Evolutionary conservation across 2,888 invertebrate genomes (phyloP).

Genomic region (Cryptus viduatorius): DNA sequence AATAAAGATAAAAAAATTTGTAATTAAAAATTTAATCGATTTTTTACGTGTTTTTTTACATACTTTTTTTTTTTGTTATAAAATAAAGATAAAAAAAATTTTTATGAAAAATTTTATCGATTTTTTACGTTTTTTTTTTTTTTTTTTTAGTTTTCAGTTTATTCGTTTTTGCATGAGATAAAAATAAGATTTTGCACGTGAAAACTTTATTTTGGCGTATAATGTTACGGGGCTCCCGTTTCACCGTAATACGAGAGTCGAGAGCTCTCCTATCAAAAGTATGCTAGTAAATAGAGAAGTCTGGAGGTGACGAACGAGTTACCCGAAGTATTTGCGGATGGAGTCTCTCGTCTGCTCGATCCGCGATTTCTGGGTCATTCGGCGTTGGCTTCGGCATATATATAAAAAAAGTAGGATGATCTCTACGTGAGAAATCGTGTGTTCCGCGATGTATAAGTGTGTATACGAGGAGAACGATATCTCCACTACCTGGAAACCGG

Average conservation of each 20-base stretch:
- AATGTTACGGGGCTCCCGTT: conserved; percentile 3
- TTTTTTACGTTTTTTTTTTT: too few relatives aligned
- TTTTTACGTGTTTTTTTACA: conserved; percentile 4
- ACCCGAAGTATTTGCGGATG: conserved; percentile 35
- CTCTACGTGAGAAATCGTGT: conserved; percentile 17
- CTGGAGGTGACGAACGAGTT: conserved; percentile 41
- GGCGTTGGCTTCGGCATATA: conserved; percentile 2
- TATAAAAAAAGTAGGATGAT: conserved; percentile 27
- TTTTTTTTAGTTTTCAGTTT: too few relatives aligned
- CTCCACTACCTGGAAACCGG: conserved; percentile 16
- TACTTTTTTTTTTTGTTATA: background rate
- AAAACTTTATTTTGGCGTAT: background rate
- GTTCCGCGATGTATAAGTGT: background rate
- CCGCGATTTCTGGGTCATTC: conserved; percentile 56
- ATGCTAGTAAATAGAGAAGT: conserved; percentile 23
- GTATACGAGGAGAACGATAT: background rate
- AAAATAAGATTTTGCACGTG: background rate
- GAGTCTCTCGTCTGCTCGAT: conserved; percentile 42
- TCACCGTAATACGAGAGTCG: conserved; percentile 29
- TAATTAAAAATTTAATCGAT: too few relatives aligned
- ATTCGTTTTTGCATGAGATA: background rate
- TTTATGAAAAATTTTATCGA: too few relatives aligned
- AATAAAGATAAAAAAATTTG: too few relatives aligned
- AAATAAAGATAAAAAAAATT: too few relatives aligned
- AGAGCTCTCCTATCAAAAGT: conserved; percentile 47